Evolutionary conservation across 2,888 invertebrate species (phyloP), one percentile per base, ranked within the genome.

Genomic region (Dryobota labecula): DNA sequence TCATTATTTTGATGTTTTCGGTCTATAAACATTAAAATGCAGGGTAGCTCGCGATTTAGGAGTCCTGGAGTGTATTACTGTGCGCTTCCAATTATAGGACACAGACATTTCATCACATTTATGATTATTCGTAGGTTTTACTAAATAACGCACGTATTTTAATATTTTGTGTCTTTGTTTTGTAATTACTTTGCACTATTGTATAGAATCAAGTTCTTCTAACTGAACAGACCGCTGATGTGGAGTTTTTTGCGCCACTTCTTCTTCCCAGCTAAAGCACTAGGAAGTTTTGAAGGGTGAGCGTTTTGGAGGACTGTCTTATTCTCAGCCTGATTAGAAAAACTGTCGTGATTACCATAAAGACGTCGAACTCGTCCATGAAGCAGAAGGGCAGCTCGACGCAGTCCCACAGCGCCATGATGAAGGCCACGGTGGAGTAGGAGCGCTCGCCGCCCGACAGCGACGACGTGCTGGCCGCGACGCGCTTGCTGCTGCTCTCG

Each of bases 291-390:
- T 24, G 13, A n/a, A 11, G 5, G 24, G 13, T 1, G 6, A 13
- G 13, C 6, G 24, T 24, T 24, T 24, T 24, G 13, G 24, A 0
- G 7, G 15, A 27, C 27, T 51, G 27, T 27, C 51, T 27, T 51
- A 30, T 18, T 30, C 27, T 53, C 51, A 30, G 18, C 8, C 18
- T 18, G 30, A 53, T 27, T 18, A 18, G 8, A 51, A 3, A 18
- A 51, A 51, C 27, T 18, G 27, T 18, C 18, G 3, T 6, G 18
- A 18, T 30, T 49, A 61, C 99, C 98, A 99, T 99, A 90, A 98
- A 99, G 0, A 99, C 99, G 90, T 99, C 99, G 91, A 99, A 99
- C 96, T 99, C 99, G 92, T 99, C 99, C 85, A 99, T 96, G 92
- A 99, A 97, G 96, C 98, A 98, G 94, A 99, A 99, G 0, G 99